Evolutionary conservation across 64 coral and sea anemone species (phyloP), one percentile per base, ranked within the genome.

Genomic region (Actinia tenebrosa): DNA sequence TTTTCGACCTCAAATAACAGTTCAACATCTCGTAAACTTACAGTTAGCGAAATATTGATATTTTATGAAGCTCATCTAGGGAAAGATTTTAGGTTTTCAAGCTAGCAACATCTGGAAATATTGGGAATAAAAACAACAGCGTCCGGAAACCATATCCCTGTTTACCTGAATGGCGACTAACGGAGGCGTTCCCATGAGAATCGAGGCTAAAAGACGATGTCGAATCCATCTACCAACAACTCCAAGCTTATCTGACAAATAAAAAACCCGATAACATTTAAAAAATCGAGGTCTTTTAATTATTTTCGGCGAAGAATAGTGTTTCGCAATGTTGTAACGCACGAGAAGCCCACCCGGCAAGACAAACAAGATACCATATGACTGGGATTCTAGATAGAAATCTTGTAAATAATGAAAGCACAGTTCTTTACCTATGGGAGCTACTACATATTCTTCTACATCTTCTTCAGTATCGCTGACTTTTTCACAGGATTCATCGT

Each of bases 81-180:
- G 15, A 81, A 53, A 14, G 22, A 50, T 81, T 23, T 23, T 6
- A 52, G 11, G 19, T 81, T n/a, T 20, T 81, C 10, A 23, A 23
- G 22, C 20, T 20, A 53, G 15, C 16, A 81, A 81, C 79, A 81
- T 53, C 42, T 53, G 44, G 79, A 81, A 81, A 58, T 58, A 50
- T 58, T 58, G 56, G 56, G 56, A 37, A 16, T 16, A 50, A 14
- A 30, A 18, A 42, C 26, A n/a, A 26, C 25, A 75, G 69, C 69
- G 69, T 42, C 79, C 79, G 79, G 79, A 81, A 81, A 81, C 45
- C 16, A 26, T 85, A 85, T 60, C 6, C 30, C 19, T 53, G 25
- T 20, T n/a, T 90, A 94, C 92, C 88, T 94, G 92, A 84, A 94
- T 89, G 27, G 92, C 92, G 30, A 89, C 89, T 4, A 94, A 84